Evolutionary conservation across 2,888 invertebrate genomes (phyloP).

Genomic region (Scaptomyza caliginosa): DNA sequence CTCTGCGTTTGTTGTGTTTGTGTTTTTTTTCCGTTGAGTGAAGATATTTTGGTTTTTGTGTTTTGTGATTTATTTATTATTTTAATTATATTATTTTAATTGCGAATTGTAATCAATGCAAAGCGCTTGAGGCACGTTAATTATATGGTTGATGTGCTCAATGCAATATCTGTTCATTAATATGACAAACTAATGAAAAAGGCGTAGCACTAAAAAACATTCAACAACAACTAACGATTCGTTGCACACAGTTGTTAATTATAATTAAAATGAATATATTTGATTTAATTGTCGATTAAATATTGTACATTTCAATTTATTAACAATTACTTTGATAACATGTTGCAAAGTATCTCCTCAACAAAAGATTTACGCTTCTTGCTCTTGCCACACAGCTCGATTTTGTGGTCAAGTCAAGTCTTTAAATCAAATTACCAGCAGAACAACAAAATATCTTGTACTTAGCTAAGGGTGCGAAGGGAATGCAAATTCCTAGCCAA

Average conservation of each 20-base stretch:
- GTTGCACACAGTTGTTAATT: slow-evolving; percentile 17
- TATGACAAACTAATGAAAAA: slow-evolving; percentile 31
- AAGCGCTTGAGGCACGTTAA: slow-evolving; percentile 44
- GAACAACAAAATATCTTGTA: slow-evolving; percentile 58
- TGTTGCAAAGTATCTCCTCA: not conserved
- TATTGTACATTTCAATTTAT: not conserved
- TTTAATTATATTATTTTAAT: slow-evolving; percentile 71
- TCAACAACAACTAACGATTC: not conserved
- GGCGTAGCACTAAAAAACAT: not conserved
- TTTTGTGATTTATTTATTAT: slow-evolving; percentile 59
- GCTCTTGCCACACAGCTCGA: not conserved
- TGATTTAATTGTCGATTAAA: slow-evolving; percentile 12
- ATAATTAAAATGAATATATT: slow-evolving; percentile 1
- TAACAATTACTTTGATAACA: not conserved
- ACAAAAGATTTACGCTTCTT: too few relatives aligned
- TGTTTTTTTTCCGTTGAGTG: slow-evolving; percentile 71
- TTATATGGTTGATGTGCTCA: slow-evolving; percentile 47
- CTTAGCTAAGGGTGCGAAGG: slow-evolving; percentile 31
- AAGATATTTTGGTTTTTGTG: slow-evolving; percentile 23
- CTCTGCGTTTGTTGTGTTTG: slow-evolving; percentile 51
- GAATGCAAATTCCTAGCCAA: slow-evolving; percentile 63
- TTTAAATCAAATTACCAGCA: slow-evolving; percentile 73
- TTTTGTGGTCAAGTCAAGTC: slow-evolving; percentile 44
- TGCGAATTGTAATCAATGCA: slow-evolving; percentile 58
- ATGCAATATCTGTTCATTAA: slow-evolving; percentile 55